phyloP scores from a whole-genome alignment of 2,888 invertebrate genomes.

The Agelastica alni region DNA sequence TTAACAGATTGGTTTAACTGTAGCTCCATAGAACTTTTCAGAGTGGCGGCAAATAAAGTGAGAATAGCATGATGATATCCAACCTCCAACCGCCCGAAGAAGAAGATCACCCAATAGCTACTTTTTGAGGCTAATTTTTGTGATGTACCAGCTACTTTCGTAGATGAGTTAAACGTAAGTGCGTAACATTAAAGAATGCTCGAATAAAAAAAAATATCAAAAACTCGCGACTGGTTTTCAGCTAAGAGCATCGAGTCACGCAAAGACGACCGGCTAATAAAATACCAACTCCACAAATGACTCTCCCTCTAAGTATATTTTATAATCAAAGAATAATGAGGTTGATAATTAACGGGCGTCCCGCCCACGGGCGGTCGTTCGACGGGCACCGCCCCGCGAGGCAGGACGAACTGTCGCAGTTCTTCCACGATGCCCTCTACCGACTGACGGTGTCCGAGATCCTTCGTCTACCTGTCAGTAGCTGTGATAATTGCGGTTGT shows the following conservation, averaged over 20 bases:
- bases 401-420: constrained; percentile 42
- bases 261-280: constrained; percentile 28
- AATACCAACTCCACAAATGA: constrained; percentile 27
- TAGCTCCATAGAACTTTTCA: too few species aligned
- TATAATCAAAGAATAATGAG: constrained; percentile 45
- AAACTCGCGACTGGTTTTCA: neutral
- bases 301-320: constrained; percentile 33
- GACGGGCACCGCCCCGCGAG: constrained; percentile 43
- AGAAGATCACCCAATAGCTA: neutral
- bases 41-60: too few species aligned
- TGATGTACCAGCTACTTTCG: neutral
- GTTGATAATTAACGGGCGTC: constrained; percentile 50
- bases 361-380: constrained; percentile 47
- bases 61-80: too few species aligned
- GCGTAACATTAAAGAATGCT: neutral
- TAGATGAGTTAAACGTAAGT: neutral
- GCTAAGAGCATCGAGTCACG: constrained; percentile 23
- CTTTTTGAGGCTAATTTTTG: neutral
- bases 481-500: constrained; percentile 32
- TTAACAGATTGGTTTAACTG: too few species aligned
- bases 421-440: constrained; percentile 39
- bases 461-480: constrained; percentile 30
- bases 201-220: too few species aligned
- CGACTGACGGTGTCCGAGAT: constrained; percentile 37
- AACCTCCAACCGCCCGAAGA: too few species aligned